phyloP scores from a whole-genome alignment of 2,797 vertebrate species.

The Eurystomus glaucurus region DNA sequence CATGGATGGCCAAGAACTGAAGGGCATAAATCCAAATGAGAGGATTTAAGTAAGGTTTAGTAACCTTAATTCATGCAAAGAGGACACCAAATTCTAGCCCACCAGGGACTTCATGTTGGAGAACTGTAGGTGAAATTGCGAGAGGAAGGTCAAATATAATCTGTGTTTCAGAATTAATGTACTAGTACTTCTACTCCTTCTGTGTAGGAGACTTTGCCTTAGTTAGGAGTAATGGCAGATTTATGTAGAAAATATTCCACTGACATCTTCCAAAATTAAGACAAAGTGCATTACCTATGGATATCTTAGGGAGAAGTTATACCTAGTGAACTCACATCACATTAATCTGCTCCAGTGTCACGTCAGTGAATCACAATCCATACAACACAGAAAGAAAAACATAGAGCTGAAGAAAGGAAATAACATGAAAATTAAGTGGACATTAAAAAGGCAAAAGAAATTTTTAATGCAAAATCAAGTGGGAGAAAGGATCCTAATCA shows the following conservation, averaged over 20 bases:
- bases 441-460: accelerated
- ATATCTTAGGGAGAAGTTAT: neutral
- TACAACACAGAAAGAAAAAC: neutral
- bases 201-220: neutral
- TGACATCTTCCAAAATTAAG: neutral
- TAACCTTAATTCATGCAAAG: neutral
- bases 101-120: neutral
- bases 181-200: neutral
- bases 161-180: neutral
- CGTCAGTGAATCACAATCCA: neutral
- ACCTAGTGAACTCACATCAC: neutral
- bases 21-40: neutral
- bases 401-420: neutral
- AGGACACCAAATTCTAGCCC: neutral
- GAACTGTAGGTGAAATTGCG: neutral
- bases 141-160: neutral
- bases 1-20: neutral
- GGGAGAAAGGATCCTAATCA: neutral
- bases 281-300: neutral
- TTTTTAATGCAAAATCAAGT: neutral
- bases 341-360: neutral
- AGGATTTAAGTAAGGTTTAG: no score
- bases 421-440: neutral
- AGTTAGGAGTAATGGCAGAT: neutral
- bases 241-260: neutral